These are phyloP conservation scores for Ceyx margarethae DNA, from an alignment of 2,113 vertebrate genomes.

Conservation along the genomic window DNA sequence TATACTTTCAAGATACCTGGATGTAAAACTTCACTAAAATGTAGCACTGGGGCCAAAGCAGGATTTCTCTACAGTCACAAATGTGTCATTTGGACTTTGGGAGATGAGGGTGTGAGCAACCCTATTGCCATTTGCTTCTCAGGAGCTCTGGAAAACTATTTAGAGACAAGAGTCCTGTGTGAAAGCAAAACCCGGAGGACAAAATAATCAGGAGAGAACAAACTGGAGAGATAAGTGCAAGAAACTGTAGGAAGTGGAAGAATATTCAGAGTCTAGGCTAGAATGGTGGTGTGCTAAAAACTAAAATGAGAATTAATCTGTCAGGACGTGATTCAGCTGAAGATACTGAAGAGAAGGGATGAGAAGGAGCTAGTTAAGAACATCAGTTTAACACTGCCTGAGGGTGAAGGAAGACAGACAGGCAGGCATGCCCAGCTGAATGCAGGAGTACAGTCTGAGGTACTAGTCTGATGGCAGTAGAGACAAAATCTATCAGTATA, in stretches of 20 bases:
- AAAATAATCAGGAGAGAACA: background rate
- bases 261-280: background rate
- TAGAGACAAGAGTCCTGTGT: background rate
- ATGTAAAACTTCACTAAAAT: background rate
- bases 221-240: fast-evolving
- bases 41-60: background rate
- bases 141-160: background rate
- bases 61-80: background rate
- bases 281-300: background rate
- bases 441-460: background rate
- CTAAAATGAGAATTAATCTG: background rate
- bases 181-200: background rate
- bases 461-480: background rate
- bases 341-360: background rate
- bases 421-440: background rate
- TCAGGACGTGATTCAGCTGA: background rate
- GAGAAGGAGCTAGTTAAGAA: background rate
- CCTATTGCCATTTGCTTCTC: fast-evolving
- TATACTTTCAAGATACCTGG: too few species aligned
- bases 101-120: background rate
- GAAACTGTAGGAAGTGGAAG: background rate
- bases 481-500: background rate
- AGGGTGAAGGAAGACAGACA: background rate
- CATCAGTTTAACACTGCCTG: background rate
- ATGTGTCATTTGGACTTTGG: background rate